These are phyloP conservation scores for Lithophane ornitopus DNA, from an alignment of 2,888 invertebrate genomes.

Conservation along the genomic window DNA sequence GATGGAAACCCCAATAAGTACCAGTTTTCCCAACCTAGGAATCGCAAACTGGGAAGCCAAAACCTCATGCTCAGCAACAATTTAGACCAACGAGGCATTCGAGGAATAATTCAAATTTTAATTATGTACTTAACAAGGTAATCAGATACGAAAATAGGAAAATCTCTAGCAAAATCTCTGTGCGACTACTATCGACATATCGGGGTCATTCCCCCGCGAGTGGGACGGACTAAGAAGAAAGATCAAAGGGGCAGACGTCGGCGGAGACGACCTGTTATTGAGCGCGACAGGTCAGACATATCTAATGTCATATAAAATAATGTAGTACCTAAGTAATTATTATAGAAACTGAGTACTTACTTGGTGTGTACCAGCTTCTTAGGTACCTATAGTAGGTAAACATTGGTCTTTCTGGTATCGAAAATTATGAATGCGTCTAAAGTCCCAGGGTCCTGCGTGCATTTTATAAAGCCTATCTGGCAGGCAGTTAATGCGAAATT, in stretches of 20 bases:
- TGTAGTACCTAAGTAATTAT: neutral
- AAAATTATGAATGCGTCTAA: neutral
- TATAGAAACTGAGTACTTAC: neutral
- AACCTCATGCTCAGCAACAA: neutral
- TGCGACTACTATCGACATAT: constrained; percentile 91
- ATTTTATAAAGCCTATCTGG: constrained; percentile 1
- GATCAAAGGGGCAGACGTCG: constrained; percentile 80
- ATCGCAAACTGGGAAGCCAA: neutral
- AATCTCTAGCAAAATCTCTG: constrained; percentile 89
- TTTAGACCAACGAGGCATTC: neutral
- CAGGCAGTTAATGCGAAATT: constrained; percentile 6
- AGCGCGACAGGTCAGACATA: constrained; percentile 78
- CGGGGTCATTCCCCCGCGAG: constrained; percentile 88
- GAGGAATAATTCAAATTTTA: neutral
- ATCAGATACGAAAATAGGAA: constrained; percentile 83
- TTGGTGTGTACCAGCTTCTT: neutral
- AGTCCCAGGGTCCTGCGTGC: neutral
- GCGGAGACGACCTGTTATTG: constrained; percentile 77
- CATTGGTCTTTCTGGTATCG: neutral
- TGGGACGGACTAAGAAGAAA: constrained; percentile 81
- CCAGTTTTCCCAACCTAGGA: neutral
- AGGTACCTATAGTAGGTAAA: neutral
- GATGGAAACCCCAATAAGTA: neutral
- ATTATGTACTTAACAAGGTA: constrained; percentile 34
- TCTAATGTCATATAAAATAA: constrained; percentile 2